Percentiles rank a stretch among this genome's conserved stretches.
phyloP scores from a whole-genome alignment of 2,113 vertebrate genomes.

The Aythya baeri region DNA sequence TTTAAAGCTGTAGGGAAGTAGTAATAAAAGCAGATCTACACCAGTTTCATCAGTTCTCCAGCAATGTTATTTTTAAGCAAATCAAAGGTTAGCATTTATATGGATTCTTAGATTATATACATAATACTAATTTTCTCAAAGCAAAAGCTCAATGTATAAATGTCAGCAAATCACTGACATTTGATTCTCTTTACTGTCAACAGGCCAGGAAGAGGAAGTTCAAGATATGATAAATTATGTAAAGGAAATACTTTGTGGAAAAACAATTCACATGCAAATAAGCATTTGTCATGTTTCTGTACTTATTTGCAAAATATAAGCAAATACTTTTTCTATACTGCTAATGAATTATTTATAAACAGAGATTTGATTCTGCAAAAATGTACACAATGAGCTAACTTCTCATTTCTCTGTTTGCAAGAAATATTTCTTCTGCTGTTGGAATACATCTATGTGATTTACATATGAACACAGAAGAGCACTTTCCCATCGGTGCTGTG shows the following conservation, averaged over 20 bases:
- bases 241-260: background rate
- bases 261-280: background rate
- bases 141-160: background rate
- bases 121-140: background rate
- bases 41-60: background rate
- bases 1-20: background rate
- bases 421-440: background rate
- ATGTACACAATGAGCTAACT: background rate
- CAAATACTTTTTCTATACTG: background rate
- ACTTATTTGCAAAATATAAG: conserved; percentile 12
- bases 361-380: background rate
- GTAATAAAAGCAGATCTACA: background rate
- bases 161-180: background rate
- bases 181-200: background rate
- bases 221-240: background rate
- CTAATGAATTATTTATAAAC: conserved; percentile 50
- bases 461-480: background rate
- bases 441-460: conserved; percentile 17
- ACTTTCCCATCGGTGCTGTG: background rate
- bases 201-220: background rate
- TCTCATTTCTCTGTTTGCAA: background rate
- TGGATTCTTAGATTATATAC: background rate
- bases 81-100: background rate
- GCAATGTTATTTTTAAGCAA: background rate
- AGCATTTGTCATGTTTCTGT: background rate